Evolutionary conservation across 2,797 vertebrate species (phyloP).

Genomic region (Hypotaenidia philippensis): DNA sequence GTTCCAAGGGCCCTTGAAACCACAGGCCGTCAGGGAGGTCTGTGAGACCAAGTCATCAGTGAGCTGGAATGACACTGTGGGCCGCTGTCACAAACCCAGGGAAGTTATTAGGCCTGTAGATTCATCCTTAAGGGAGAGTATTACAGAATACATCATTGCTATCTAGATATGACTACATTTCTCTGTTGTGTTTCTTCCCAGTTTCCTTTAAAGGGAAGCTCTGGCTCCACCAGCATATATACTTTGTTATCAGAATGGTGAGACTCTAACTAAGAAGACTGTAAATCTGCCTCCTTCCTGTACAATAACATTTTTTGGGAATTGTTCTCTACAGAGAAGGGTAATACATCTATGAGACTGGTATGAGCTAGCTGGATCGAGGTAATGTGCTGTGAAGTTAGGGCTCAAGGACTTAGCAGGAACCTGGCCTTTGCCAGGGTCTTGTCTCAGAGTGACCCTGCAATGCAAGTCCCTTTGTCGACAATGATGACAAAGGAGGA

Average conservation of each 20-base stretch:
- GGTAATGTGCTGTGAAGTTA: background rate
- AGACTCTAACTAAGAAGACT: background rate
- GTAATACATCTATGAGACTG: background rate
- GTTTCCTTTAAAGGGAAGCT: background rate
- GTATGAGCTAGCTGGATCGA: background rate
- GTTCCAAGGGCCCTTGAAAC: background rate
- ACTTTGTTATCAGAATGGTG: background rate
- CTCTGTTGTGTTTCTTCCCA: background rate
- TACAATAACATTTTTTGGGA: background rate
- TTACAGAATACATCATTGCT: background rate
- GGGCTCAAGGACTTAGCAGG: rapidly evolving
- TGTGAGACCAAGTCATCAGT: background rate
- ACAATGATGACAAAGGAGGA: background rate
- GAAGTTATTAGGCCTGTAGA: background rate
- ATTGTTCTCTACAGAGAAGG: background rate
- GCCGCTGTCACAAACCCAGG: background rate
- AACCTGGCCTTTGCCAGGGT: background rate
- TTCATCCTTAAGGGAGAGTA: background rate
- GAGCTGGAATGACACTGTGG: background rate
- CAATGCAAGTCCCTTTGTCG: background rate
- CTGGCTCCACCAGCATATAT: background rate
- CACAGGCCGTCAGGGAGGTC: background rate
- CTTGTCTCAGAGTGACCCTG: background rate
- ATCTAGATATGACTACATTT: background rate
- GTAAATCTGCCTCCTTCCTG: background rate